Evolutionary conservation across 2,113 vertebrate genomes (phyloP).

Genomic region (Ciconia maguari): DNA sequence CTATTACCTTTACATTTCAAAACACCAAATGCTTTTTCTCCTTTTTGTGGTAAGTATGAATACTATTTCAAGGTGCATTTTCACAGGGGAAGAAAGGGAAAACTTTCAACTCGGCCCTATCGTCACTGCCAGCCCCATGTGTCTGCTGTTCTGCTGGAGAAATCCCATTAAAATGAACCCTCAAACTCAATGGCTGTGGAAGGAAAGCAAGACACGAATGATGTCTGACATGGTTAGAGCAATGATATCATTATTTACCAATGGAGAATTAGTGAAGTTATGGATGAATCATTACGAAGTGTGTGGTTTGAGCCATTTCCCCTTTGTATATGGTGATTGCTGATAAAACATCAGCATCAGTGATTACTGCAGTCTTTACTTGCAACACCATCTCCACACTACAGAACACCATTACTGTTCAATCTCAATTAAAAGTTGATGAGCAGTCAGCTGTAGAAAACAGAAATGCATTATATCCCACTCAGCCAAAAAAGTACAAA

Average conservation of each 20-base stretch:
- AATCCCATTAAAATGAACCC: neutral
- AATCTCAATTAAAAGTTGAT: neutral
- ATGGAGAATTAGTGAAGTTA: neutral
- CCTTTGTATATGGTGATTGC: neutral
- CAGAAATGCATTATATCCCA: neutral
- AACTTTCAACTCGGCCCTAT: neutral
- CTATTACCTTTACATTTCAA: neutral
- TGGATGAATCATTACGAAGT: neutral
- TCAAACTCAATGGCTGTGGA: neutral
- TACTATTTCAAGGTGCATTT: neutral
- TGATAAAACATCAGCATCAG: neutral
- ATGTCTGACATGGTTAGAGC: neutral
- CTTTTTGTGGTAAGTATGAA: neutral
- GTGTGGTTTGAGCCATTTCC: neutral
- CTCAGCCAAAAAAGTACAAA: neutral
- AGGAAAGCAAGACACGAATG: neutral
- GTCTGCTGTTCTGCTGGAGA: neutral
- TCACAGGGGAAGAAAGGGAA: neutral
- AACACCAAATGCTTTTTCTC: neutral
- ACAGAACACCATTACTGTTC: neutral
- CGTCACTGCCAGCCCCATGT: neutral
- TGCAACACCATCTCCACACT: neutral
- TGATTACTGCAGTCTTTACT: neutral
- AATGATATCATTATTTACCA: neutral
- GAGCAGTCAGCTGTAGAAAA: neutral